These are phyloP conservation scores for Blennius ocellaris DNA, from an alignment of 2,113 vertebrate species.

Conservation along the genomic window DNA sequence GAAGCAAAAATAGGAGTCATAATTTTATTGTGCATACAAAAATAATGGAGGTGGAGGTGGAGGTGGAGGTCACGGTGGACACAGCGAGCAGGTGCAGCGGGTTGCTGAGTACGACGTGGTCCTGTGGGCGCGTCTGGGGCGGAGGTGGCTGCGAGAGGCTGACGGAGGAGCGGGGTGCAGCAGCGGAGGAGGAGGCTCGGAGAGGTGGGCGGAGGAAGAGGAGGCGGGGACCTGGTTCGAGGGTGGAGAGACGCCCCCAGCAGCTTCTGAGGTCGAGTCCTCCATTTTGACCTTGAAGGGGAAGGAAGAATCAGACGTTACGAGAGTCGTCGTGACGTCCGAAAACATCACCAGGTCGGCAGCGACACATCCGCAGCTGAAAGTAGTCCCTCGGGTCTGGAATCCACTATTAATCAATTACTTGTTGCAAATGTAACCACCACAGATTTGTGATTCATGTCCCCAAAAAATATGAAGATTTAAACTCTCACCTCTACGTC, in stretches of 20 bases:
- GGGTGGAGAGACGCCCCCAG: conserved; percentile 63
- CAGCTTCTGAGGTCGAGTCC: conserved; percentile 71
- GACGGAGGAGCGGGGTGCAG: conserved; percentile 88
- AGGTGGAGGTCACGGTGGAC: conserved; percentile 78
- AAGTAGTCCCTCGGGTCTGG: no score
- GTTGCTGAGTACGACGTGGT: conserved; percentile 85
- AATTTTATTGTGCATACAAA: no score
- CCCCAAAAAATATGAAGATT: no score
- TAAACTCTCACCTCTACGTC: no score
- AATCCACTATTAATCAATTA: no score
- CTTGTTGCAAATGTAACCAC: no score
- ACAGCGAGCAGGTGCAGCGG: conserved; percentile 90
- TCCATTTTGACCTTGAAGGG: conserved; percentile 83
- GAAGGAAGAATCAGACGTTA: no score
- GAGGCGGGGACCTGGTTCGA: conserved; percentile 73
- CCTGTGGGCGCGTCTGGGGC: conserved; percentile 89
- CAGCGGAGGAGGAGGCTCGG: conserved; percentile 89
- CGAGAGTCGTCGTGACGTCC: no score
- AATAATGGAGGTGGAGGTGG: conserved; percentile 7
- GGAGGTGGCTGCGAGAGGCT: conserved; percentile 90
- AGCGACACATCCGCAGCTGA: no score
- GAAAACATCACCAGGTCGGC: no score
- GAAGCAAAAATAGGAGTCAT: no score
- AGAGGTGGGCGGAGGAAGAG: conserved; percentile 84
- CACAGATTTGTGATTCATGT: no score